phyloP scores from a whole-genome alignment of 2,888 invertebrate species.

The Digitonthophagus gazella region DNA sequence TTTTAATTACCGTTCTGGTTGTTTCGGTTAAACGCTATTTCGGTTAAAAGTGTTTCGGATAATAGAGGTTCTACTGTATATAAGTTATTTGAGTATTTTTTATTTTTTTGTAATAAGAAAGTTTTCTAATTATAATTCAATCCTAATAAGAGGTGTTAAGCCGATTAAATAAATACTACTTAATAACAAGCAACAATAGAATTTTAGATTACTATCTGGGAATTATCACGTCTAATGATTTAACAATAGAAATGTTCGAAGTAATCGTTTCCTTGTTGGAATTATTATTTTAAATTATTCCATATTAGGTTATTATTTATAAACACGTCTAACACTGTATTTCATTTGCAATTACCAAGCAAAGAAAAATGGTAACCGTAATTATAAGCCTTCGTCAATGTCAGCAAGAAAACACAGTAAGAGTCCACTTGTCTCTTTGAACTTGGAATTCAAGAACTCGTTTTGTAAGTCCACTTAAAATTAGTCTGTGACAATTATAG shows the following conservation, averaged over 20 bases:
- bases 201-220: not conserved
- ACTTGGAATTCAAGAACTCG: not conserved
- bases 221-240: not conserved
- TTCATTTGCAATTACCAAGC: no score
- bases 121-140: no score
- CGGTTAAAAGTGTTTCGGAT: no score
- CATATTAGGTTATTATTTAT: not conserved
- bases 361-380: not conserved
- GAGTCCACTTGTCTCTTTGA: not conserved
- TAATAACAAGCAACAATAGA: not conserved
- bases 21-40: no score
- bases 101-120: no score
- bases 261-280: not conserved
- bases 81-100: no score
- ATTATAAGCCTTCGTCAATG: not conserved
- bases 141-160: not conserved
- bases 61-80: no score
- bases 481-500: not conserved
- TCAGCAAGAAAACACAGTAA: not conserved
- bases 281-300: not conserved
- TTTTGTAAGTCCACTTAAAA: not conserved
- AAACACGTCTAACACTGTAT: not conserved
- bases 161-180: not conserved
- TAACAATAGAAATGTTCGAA: not conserved
- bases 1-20: no score